Percentiles rank a stretch among this genome's conserved stretches.
Evolutionary conservation across 2,797 vertebrate species (phyloP).

Genomic region (Platyrinchus mystaceus): DNA sequence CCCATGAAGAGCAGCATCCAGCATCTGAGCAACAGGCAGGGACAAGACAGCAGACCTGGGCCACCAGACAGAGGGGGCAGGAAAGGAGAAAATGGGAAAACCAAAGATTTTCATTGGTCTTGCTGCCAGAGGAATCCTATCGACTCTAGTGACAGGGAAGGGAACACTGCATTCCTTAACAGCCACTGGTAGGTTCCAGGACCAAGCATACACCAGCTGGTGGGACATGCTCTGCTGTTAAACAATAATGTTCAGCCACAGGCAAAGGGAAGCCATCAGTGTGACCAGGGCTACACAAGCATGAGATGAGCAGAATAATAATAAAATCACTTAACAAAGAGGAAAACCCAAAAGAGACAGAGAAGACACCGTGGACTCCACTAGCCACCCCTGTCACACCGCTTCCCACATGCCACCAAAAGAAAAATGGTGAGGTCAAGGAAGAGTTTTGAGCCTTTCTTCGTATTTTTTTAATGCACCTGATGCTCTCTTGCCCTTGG

Average conservation of each 20-base stretch:
- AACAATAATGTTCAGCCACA: neutral
- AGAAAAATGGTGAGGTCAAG: neutral
- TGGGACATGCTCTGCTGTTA: neutral
- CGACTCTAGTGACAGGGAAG: neutral
- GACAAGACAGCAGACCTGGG: neutral
- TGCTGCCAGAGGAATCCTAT: neutral
- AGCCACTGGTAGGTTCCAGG: neutral
- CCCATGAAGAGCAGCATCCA: accelerated
- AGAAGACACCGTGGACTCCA: neutral
- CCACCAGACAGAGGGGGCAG: neutral
- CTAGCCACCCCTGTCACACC: neutral
- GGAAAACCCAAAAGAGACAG: neutral
- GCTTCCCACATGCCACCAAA: neutral
- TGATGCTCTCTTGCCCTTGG: neutral
- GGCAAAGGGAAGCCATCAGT: neutral
- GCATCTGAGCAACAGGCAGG: neutral
- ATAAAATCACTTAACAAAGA: neutral
- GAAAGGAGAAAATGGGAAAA: neutral
- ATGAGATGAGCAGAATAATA: neutral
- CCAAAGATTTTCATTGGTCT: neutral
- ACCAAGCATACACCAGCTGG: neutral
- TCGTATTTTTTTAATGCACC: neutral
- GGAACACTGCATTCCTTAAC: neutral
- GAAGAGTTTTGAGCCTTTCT: neutral
- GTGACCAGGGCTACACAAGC: neutral